Percentiles rank a stretch among this genome's conserved stretches.
These are phyloP conservation scores for Drosophila heteroneura DNA, from an alignment of 2,888 invertebrate genomes.

Conservation along the genomic window DNA sequence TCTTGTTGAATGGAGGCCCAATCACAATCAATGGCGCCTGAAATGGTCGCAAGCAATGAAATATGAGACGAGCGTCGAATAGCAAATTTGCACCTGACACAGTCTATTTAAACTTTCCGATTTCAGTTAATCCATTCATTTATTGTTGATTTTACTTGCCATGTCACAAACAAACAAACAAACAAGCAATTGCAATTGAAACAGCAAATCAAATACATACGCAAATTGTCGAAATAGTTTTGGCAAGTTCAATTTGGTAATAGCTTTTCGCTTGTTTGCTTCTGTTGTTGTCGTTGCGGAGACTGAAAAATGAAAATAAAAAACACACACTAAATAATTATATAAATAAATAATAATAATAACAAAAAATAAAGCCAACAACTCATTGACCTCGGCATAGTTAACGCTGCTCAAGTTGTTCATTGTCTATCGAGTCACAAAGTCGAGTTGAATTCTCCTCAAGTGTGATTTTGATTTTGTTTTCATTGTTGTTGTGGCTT, in stretches of 20 bases:
- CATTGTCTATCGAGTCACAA: slow-evolving; percentile 24
- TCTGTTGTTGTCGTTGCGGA: slow-evolving; percentile 1
- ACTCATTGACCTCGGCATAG: slow-evolving; percentile 47
- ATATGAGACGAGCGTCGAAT: slow-evolving; percentile 38
- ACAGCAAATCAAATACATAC: slow-evolving; percentile 15
- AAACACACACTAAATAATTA: background rate
- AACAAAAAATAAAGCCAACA: slow-evolving; percentile 7
- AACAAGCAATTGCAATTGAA: slow-evolving; percentile 21
- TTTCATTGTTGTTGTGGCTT: slow-evolving; percentile 5
- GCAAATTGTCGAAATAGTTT: slow-evolving; percentile 31
- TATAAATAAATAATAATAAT: background rate
- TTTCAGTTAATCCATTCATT: slow-evolving; percentile 18
- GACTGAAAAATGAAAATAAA: background rate
- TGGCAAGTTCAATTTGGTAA: slow-evolving; percentile 36
- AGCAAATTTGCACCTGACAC: slow-evolving; percentile 71
- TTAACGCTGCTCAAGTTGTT: slow-evolving; percentile 25
- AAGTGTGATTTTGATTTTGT: slow-evolving; percentile 9
- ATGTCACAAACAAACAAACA: background rate
- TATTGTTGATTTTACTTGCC: background rate
- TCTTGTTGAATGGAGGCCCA: background rate
- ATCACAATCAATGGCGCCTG: background rate
- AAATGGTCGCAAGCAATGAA: background rate
- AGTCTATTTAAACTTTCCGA: slow-evolving; percentile 41
- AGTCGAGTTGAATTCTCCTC: slow-evolving; percentile 22
- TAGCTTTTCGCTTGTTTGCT: slow-evolving; percentile 18